Evolutionary conservation across 2,888 invertebrate genomes (phyloP), one percentile per base, ranked within the genome.

Genomic region (Drosophila neonasuta): DNA sequence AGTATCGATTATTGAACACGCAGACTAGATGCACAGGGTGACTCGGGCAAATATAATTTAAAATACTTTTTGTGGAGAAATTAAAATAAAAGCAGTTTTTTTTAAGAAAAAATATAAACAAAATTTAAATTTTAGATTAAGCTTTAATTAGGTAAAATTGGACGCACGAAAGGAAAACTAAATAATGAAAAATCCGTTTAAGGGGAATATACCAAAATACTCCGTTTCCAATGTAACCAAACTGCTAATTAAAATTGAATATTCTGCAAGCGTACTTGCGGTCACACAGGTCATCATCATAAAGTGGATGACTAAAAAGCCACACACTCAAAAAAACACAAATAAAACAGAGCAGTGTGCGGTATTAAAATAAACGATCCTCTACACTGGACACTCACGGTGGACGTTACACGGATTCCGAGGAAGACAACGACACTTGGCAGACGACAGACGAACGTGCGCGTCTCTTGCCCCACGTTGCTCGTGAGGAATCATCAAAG

Each of bases 321-420:
- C 73, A 74, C 79, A 75, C 59, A 63, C 44, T 34, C 67, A 54
- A 51, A n/a, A 48, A 41, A 15, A 50, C 29, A 13, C 41, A 41
- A 41, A 41, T 41, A 41, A 41, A 15, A 8, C 13, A 13, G 8
- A 11, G 6, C n/a, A 5, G 55, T 39, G 44, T 48, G 13, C 41
- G 6, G 39, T 17, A 54, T 41, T 20, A 51, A 56, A 68, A 52
- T 48, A 34, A 15, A 8, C 36, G 39, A 39, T 3, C 29, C 29
- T 24, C 56, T 77, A 83, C 63, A 46, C 80, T 80, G 80, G 80
- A 83, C 63, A 39, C 32, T 52, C 50, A 39, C 44, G 45, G 9
- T 10, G 24, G 34, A 8, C 51, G 63, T 11, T 52, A 13, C 7
- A 80, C 71, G 64, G 86, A 86, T 13, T 45, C 45, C 41, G 84